Conservation (phyloP, 2,797 vertebrate species). For the Crax fasciolata region DNA sequence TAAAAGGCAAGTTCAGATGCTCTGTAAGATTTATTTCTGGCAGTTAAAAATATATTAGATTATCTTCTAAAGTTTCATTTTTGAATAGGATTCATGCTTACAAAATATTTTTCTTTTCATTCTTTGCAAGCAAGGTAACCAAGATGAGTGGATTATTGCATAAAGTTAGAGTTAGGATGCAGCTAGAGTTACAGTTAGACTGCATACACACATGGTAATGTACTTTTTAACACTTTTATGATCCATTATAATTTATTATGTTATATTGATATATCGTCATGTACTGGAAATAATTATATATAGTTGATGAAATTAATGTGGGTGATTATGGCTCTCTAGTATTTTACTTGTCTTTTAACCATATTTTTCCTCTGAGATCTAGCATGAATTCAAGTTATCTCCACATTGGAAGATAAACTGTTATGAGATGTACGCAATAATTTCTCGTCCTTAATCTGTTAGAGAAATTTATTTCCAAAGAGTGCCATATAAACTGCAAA, state of each 20-base stretch:
- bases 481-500: neutral
- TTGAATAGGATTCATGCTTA: neutral
- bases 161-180: neutral
- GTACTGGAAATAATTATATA: neutral
- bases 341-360: neutral
- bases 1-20: slow-evolving; percentile 54
- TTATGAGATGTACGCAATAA: neutral
- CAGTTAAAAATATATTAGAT: slow-evolving; percentile 51
- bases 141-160: neutral
- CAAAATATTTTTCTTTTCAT: neutral
- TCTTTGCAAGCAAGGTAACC: slow-evolving; percentile 35
- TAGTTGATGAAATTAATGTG: neutral
- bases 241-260: neutral
- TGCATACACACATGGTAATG: neutral
- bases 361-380: neutral
- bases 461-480: neutral
- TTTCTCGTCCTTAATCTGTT: neutral
- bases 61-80: neutral
- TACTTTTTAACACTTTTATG: neutral
- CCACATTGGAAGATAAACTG: neutral
- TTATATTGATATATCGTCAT: neutral
- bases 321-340: neutral
- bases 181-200: neutral
- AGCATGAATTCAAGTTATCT: neutral
- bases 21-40: slow-evolving; percentile 35